phyloP scores from a whole-genome alignment of 2,888 invertebrate species.

The Netelia inedita region DNA sequence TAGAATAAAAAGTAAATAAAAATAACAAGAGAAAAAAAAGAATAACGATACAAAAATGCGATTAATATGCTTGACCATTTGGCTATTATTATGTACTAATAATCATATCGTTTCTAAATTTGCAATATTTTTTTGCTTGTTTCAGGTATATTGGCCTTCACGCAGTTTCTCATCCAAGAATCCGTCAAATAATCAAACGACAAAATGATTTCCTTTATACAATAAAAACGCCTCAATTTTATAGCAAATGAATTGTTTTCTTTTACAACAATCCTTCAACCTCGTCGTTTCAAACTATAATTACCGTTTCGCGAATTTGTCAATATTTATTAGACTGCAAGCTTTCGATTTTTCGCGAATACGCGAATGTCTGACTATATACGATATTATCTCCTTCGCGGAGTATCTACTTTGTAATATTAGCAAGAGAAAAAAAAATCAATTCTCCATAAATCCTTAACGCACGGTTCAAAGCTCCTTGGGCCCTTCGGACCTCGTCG shows the following conservation, averaged over 20 bases:
- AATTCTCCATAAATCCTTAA: neutral
- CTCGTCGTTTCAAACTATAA: neutral
- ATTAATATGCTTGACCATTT: neutral
- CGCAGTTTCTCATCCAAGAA: slow-evolving; percentile 75
- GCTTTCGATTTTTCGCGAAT: slow-evolving; percentile 11
- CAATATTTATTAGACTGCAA: neutral
- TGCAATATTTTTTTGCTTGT: slow-evolving; percentile 52
- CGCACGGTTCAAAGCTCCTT: neutral
- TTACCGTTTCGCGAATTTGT: neutral
- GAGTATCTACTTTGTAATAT: neutral
- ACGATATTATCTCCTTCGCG: slow-evolving; percentile 47
- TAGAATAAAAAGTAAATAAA: slow-evolving; percentile 76
- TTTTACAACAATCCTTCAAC: neutral
- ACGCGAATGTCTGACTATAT: slow-evolving; percentile 33
- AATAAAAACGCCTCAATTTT: slow-evolving; percentile 10
- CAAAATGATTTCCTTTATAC: neutral
- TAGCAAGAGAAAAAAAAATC: slow-evolving; percentile 38
- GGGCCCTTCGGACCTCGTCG: neutral
- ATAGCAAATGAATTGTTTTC: slow-evolving; percentile 23
- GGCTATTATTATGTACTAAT: neutral
- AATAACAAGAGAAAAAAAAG: neutral
- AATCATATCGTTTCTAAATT: neutral
- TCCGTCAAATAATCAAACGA: slow-evolving; percentile 48
- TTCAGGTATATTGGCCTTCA: slow-evolving; percentile 77
- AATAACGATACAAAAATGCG: no score